Evolutionary conservation across 1,140 invertebrate genomes (phyloP), one percentile per base, ranked within the genome.

Genomic region (Eupeodes corollae): DNA sequence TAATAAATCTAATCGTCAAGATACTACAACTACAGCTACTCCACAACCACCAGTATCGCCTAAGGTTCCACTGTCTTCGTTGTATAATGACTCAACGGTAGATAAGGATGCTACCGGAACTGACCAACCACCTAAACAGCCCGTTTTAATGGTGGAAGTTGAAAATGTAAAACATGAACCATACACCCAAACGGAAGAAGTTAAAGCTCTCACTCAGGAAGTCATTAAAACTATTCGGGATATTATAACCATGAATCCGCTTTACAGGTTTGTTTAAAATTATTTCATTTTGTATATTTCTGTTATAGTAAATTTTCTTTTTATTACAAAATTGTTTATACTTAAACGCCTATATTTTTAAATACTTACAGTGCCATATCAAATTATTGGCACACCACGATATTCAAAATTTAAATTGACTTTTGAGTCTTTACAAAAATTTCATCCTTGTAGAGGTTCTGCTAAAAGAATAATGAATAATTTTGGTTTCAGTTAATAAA

Each of bases 221-320:
- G 82, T 98, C 49, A 94, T 99, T 9, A 96, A 98, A 72, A 98
- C 95, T 0, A 96, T 98, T 41, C 74, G 91, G 42, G 94, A 98
- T 71, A 96, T 98, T 51, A 96, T 98, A 47, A 84, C 86, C 47
- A 77, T 98, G 72, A 98, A 98, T 78, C 90, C 93, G 3, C 72
- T 98, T 19, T 98, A 97, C 67, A 75, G 75, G 75, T 76, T 48
- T 56, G 54, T 46, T 42, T 37, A 8, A 26, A 8, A 26, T 26
- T 8, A 5, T 26, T 26, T 26, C 21, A 13, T 18, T 19, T 41
- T 19, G 6, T 13, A 16, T 26, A 26, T 26, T 26, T 26, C 3
- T 3, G 21, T 26, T 40, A 11, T 40, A 16, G 11, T 40, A 13
- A 40, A 40, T 40, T 40, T 3, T 14, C n/a, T n/a, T n/a, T n/a